These are phyloP conservation scores for Parnassius glacialis DNA, from an alignment of 2,888 invertebrate genomes.

Conservation along the genomic window DNA sequence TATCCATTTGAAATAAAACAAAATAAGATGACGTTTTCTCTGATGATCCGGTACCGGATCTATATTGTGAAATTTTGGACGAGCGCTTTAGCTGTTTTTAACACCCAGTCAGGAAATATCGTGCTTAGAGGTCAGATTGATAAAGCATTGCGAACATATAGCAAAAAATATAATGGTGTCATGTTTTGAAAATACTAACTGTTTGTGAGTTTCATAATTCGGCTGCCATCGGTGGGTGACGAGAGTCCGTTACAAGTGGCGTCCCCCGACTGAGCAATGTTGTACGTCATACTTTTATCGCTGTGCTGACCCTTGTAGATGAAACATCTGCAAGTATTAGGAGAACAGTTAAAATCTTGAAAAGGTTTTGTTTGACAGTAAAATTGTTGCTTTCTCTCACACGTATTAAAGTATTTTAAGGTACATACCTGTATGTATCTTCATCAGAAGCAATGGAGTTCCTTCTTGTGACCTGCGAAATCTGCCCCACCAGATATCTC, in stretches of 20 bases:
- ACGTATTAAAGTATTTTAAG: not conserved
- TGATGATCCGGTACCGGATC: too few relatives aligned
- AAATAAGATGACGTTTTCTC: too few relatives aligned
- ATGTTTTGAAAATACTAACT: conserved; percentile 62
- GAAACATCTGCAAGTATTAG: conserved; percentile 82
- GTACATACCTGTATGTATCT: conserved; percentile 85
- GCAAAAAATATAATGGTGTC: too few relatives aligned
- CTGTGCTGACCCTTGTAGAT: conserved; percentile 84
- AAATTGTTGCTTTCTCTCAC: too few relatives aligned
- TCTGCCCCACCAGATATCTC: conserved; percentile 87
- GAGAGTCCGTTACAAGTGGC: conserved; percentile 89
- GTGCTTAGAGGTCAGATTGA: too few relatives aligned
- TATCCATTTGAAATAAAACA: too few relatives aligned
- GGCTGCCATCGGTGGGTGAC: conserved; percentile 88
- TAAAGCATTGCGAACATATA: too few relatives aligned
- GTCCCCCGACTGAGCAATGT: conserved; percentile 88
- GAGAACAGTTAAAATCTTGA: too few relatives aligned
- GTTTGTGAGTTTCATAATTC: conserved; percentile 88
- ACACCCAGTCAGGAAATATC: too few relatives aligned
- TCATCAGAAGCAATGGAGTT: conserved; percentile 83
- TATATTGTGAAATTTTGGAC: too few relatives aligned
- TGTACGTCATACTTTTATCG: conserved; percentile 79
- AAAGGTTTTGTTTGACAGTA: too few relatives aligned
- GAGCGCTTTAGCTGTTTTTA: too few relatives aligned
- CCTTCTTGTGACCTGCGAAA: conserved; percentile 83